Evolutionary conservation across 2,888 invertebrate genomes (phyloP).

Genomic region (Leptinotarsa tumamoca): DNA sequence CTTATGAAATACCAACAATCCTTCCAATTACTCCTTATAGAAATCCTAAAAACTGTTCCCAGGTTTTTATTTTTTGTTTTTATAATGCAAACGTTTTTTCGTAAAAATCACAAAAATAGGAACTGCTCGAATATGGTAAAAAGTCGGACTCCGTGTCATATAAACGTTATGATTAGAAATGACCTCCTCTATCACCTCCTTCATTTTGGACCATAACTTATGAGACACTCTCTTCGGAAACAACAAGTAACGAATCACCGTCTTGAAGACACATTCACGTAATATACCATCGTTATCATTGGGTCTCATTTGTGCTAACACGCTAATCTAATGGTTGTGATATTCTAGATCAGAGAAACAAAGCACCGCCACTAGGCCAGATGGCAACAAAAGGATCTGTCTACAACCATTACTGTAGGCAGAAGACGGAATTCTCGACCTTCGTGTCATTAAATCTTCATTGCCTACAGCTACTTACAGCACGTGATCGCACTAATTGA

Average conservation of each 20-base stretch:
- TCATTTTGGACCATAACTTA: neutral
- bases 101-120: too few relatives aligned
- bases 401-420: slow-evolving; percentile 35
- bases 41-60: too few relatives aligned
- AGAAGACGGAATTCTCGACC: slow-evolving; percentile 24
- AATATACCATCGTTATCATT: slow-evolving; percentile 2
- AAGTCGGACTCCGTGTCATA: too few relatives aligned
- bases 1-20: too few relatives aligned
- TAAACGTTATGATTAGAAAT: too few relatives aligned
- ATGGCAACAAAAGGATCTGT: slow-evolving; percentile 38
- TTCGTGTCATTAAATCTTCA: slow-evolving; percentile 31
- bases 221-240: neutral
- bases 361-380: slow-evolving; percentile 36
- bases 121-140: too few relatives aligned
- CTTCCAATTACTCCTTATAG: too few relatives aligned
- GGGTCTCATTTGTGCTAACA: slow-evolving; percentile 8
- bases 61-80: too few relatives aligned
- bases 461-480: slow-evolving; percentile 16
- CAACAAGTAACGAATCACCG: neutral
- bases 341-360: slow-evolving; percentile 35
- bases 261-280: neutral
- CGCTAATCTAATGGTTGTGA: slow-evolving; percentile 36
- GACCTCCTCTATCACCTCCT: too few relatives aligned
- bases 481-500: slow-evolving; percentile 37
- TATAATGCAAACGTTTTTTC: too few relatives aligned